These are phyloP conservation scores for Drosophila trichaetosa DNA, from an alignment of 2,888 invertebrate genomes.

Conservation along the genomic window DNA sequence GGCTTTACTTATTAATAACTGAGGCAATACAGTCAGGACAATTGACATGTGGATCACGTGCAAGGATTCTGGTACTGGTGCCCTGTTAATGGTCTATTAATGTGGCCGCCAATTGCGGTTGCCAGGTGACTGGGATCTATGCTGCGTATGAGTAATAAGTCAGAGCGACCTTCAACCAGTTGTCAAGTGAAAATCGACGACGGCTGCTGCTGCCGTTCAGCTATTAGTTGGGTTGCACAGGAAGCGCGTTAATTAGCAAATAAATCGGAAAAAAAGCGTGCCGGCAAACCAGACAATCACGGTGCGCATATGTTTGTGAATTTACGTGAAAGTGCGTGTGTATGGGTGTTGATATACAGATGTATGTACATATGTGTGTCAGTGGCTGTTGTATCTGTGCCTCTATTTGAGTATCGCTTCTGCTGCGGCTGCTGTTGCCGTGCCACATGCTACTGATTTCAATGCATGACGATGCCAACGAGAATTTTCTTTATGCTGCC, in stretches of 20 bases:
- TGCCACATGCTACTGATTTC: conserved; percentile 47
- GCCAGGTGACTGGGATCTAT: conserved; percentile 48
- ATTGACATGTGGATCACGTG: conserved; percentile 64
- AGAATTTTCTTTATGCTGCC: conserved; percentile 54
- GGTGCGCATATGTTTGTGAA: conserved; percentile 24
- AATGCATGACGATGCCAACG: conserved; percentile 60
- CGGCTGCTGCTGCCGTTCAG: conserved; percentile 10
- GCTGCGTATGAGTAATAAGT: conserved; percentile 67
- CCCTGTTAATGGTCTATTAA: conserved; percentile 74
- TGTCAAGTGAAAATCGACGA: conserved; percentile 54
- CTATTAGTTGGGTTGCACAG: conserved; percentile 42
- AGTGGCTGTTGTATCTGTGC: conserved; percentile 20
- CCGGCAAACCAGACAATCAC: conserved; percentile 61
- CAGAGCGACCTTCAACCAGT: conserved; percentile 70
- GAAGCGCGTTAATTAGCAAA: conserved; percentile 77
- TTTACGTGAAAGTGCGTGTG: conserved; percentile 3
- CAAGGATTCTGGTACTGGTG: conserved; percentile 29
- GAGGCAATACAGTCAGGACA: conserved; percentile 1
- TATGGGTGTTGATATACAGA: conserved; percentile 1
- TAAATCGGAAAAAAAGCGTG: conserved; percentile 67
- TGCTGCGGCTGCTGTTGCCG: not conserved
- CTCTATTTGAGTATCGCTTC: conserved; percentile 17
- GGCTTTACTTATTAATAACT: conserved; percentile 33
- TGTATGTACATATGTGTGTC: conserved; percentile 11
- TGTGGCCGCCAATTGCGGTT: conserved; percentile 48